Conservation (phyloP, 2,888 invertebrate genomes). For the Augochlorella aurata region DNA sequence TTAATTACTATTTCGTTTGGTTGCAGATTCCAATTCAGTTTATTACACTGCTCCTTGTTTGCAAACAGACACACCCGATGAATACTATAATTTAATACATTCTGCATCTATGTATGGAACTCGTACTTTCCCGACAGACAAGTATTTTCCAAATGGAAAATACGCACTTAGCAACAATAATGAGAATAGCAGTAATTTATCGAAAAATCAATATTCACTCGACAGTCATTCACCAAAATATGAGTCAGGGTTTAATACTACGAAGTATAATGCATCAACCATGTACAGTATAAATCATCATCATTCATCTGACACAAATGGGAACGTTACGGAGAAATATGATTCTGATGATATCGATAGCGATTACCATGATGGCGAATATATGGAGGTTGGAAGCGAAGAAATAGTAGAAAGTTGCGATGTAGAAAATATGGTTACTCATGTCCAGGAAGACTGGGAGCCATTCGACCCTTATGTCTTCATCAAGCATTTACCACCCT, state of each 20-base stretch:
- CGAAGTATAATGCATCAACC: constrained; percentile 68
- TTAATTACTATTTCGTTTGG: neutral
- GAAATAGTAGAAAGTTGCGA: constrained; percentile 80
- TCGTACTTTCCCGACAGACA: constrained; percentile 70
- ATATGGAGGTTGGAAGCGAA: constrained; percentile 79
- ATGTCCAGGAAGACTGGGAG: constrained; percentile 87
- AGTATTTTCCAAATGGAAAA: constrained; percentile 72
- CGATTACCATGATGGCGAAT: constrained; percentile 78
- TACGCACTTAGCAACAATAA: constrained; percentile 74
- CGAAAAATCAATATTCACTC: constrained; percentile 68
- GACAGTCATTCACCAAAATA: constrained; percentile 69
- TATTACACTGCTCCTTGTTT: constrained; percentile 78
- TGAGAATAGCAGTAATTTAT: constrained; percentile 69
- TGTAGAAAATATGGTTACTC: constrained; percentile 80
- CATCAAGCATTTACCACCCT: constrained; percentile 94
- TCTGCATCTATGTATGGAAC: constrained; percentile 73
- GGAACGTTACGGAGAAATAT: constrained; percentile 74
- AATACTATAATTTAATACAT: constrained; percentile 77
- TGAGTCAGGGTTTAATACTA: constrained; percentile 66
- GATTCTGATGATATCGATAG: constrained; percentile 72
- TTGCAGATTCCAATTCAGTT: constrained; percentile 76
- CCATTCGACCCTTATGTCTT: constrained; percentile 95
- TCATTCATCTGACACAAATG: constrained; percentile 73
- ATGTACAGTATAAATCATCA: constrained; percentile 69
- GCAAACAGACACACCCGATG: constrained; percentile 70